Evolutionary conservation across 2,888 invertebrate species (phyloP), one percentile per base, ranked within the genome.

Genomic region (Oithona nana): DNA sequence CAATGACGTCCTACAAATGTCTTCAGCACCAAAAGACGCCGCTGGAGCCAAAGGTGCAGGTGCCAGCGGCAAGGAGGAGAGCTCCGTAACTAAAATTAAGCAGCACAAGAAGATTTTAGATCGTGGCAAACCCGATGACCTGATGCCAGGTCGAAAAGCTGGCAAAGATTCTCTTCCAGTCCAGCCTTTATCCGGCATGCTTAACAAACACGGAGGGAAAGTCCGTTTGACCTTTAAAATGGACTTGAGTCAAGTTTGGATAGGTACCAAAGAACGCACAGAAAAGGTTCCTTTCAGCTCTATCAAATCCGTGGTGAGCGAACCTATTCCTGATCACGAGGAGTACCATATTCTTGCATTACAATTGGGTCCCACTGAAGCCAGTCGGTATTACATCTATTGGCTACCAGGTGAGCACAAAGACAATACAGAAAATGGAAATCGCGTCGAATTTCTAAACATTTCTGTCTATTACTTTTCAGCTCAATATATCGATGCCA

Each of bases 311-410:
- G 80, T 86, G 68, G 77, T 79, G 50, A 80, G 76, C 69, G 90
- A 92, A 77, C 81, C 88, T 22, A 88, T 92, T 68, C 85, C 85
- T 72, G 87, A 84, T 64, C 83, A 87, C 73, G 88, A 88, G 70
- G 85, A 89, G 73, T 92, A 92, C 77, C 89, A 90, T 71, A 82
- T 90, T 70, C 80, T 90, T 86, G 89, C 84, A 63, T 78, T 92
- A 65, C 90, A 92, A 75, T 75, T 90, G 67, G 90, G 92, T 20
- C 84, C 90, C 8, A 90, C 90, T 58, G 90, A 90, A 74, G 88
- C 88, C 3, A 89, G 89, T 30, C 77, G 88, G 67, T 88, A 88
- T 74, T 92, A 88, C 88, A 81, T 92, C 65, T 92, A 92, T 75
- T 92, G 90, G 90, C 88, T 92, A 55, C 92, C 90, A 6, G n/a